Base-by-base conservation (phyloP, 2,888 invertebrate genomes). In the Philonicus albiceps region DNA sequence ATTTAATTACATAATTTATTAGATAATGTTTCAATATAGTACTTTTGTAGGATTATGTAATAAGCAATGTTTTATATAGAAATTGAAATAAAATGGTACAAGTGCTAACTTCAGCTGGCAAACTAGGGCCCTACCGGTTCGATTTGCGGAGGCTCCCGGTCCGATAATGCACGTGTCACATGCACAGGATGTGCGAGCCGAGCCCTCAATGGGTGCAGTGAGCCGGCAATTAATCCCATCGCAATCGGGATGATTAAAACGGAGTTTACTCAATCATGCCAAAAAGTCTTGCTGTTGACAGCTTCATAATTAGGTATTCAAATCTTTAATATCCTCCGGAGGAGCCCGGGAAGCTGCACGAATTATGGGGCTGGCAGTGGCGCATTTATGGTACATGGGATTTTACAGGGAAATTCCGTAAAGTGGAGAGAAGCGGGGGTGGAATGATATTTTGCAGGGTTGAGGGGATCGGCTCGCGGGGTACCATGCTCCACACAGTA, bases 291-390 rank as follows among this genome's bases (percentile, higher is more conserved):
- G 92, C 90, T 90, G 89, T 91, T 92, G 92, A 92, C 92, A 92
- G 92, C 91, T 92, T 92, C 91, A 92, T 92, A 92, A 92, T 92
- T 92, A 92, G 92, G 91, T 92, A 92, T 92, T 92, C 92, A 92
- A 91, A 91, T 91, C 91, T 91, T 91, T 91, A 92, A 92, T 91
- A 91, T 84, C 84, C 84, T 84, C 84, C 64, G 84, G 84, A 84
- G 84, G 73, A 84, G 37, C 73, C 72, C 27, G 22, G 73, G 84
- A 84, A 84, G 37, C 84, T 73, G 30, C 84, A 84, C 73, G 73
- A 84, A 84, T 84, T 84, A 84, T 73, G 37, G 73, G 84, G 37
- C 84, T 84, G 84, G 84, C 40, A 72, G 37, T 40, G 72, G 84
- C 84, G 84, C 84, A 43, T 84, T 84, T 84, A n/a, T n/a, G n/a